A percentile compares a stretch with the other conserved stretches of the same genome.
phyloP scores from a whole-genome alignment of 2,888 invertebrate genomes.

The Euphydryas editha region DNA sequence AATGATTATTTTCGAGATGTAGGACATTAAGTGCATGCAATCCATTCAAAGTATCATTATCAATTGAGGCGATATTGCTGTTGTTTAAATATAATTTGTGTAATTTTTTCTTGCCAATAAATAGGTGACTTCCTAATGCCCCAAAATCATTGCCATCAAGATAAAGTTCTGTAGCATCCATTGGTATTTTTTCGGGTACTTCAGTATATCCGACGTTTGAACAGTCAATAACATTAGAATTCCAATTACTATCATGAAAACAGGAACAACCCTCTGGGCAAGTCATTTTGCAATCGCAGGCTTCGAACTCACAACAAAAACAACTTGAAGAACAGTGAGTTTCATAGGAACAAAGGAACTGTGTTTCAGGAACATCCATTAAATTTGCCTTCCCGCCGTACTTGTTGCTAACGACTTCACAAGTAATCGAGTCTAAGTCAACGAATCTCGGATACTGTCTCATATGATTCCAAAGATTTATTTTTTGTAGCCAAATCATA shows the following conservation, averaged over 20 bases:
- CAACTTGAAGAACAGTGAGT: slow-evolving; percentile 93
- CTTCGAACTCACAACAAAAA: slow-evolving; percentile 94
- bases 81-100: slow-evolving; percentile 90
- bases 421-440: slow-evolving; percentile 90
- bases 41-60: slow-evolving; percentile 92
- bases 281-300: slow-evolving; percentile 95
- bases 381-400: slow-evolving; percentile 86
- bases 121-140: slow-evolving; percentile 89
- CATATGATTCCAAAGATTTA: slow-evolving; percentile 89
- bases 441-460: slow-evolving; percentile 90
- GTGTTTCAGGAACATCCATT: slow-evolving; percentile 87
- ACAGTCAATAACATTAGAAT: slow-evolving; percentile 92
- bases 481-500: slow-evolving; percentile 93
- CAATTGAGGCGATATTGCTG: slow-evolving; percentile 88
- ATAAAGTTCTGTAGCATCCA: slow-evolving; percentile 94
- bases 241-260: slow-evolving; percentile 93
- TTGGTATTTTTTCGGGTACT: slow-evolving; percentile 91
- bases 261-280: slow-evolving; percentile 93
- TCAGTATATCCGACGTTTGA: slow-evolving; percentile 88
- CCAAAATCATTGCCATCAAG: slow-evolving; percentile 92
- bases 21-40: slow-evolving; percentile 88
- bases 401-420: slow-evolving; percentile 88
- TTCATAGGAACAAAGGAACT: slow-evolving; percentile 92
- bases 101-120: slow-evolving; percentile 92
- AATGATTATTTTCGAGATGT: slow-evolving; percentile 90